Percentiles rank a stretch among this genome's conserved stretches.
phyloP scores from a whole-genome alignment of 2,797 vertebrate genomes.

The Danio jaintianensis region DNA sequence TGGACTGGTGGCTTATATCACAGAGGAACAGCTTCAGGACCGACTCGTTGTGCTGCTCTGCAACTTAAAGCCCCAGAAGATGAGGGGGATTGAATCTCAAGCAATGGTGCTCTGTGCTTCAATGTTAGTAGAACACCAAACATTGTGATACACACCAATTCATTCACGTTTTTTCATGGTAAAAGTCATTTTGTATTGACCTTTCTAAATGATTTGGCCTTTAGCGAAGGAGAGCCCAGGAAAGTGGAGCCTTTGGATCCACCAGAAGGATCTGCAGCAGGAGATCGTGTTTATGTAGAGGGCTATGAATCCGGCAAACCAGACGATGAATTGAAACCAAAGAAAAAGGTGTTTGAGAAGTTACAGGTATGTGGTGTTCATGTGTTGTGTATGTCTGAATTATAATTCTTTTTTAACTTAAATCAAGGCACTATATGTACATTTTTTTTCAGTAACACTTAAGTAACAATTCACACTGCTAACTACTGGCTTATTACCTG shows the following conservation, averaged over 20 bases:
- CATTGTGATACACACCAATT: background rate
- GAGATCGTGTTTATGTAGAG: constrained; percentile 89
- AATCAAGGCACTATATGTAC: no score
- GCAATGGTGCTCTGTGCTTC: constrained; percentile 96
- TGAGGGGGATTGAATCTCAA: constrained; percentile 95
- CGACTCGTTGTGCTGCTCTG: constrained; percentile 91
- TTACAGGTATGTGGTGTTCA: constrained; percentile 83
- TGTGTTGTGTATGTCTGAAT: no score
- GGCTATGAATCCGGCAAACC: constrained; percentile 88
- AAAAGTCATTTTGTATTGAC: background rate
- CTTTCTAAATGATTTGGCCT: background rate
- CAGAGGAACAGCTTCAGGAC: constrained; percentile 88
- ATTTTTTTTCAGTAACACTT: no score
- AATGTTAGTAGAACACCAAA: constrained; percentile 76
- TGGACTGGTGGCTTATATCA: constrained; percentile 89
- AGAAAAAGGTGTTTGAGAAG: constrained; percentile 98
- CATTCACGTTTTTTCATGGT: background rate
- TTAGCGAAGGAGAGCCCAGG: constrained; percentile 84
- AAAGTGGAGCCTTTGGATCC: constrained; percentile 93
- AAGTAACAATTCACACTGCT: no score
- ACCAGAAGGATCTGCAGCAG: constrained; percentile 85
- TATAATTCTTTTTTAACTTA: no score
- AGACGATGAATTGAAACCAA: constrained; percentile 92
- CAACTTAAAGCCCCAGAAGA: constrained; percentile 97
- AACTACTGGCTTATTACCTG: no score